A percentile compares a stretch with the other conserved stretches of the same genome.
These are phyloP conservation scores for Pristis pectinata DNA, from an alignment of 2,797 vertebrate genomes.

Conservation along the genomic window DNA sequence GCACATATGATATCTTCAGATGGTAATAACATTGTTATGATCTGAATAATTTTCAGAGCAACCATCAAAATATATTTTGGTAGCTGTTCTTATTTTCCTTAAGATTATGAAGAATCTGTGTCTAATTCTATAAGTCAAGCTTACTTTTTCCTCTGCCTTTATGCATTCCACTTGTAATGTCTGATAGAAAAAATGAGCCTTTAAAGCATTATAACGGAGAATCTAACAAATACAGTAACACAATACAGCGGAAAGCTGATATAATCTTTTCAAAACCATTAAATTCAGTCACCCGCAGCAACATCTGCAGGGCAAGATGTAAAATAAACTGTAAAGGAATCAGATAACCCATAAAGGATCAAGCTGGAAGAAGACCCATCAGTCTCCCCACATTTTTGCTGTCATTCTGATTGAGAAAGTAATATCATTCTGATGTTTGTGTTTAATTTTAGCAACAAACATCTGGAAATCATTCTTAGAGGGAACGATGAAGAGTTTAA, in stretches of 20 bases:
- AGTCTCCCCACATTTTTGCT: constrained; percentile 55
- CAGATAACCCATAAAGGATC: constrained; percentile 82
- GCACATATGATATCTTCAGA: constrained; percentile 69
- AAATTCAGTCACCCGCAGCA: constrained; percentile 95
- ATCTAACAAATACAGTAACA: constrained; percentile 90
- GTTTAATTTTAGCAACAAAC: constrained; percentile 62
- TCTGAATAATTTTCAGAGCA: constrained; percentile 66
- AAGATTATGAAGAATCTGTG: constrained; percentile 80
- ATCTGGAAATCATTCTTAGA: constrained; percentile 70
- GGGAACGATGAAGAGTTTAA: constrained; percentile 59
- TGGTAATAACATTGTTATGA: constrained; percentile 67
- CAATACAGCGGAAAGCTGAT: constrained; percentile 96
- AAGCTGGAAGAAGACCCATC: constrained; percentile 50
- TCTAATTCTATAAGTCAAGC: constrained; percentile 76
- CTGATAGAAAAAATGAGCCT: constrained; percentile 66
- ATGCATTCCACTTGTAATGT: constrained; percentile 64
- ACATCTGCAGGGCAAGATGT: constrained; percentile 95
- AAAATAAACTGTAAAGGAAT: constrained; percentile 95
- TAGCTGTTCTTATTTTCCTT: constrained; percentile 80
- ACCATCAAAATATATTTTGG: constrained; percentile 72
- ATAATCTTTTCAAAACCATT: constrained; percentile 99
- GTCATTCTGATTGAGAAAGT: constrained; percentile 59
- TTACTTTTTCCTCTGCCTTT: constrained; percentile 64
- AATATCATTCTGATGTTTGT: constrained; percentile 56
- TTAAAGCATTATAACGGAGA: constrained; percentile 68